Conservation (phyloP, 2,113 vertebrate species). For the Mormoops blainvillei region DNA sequence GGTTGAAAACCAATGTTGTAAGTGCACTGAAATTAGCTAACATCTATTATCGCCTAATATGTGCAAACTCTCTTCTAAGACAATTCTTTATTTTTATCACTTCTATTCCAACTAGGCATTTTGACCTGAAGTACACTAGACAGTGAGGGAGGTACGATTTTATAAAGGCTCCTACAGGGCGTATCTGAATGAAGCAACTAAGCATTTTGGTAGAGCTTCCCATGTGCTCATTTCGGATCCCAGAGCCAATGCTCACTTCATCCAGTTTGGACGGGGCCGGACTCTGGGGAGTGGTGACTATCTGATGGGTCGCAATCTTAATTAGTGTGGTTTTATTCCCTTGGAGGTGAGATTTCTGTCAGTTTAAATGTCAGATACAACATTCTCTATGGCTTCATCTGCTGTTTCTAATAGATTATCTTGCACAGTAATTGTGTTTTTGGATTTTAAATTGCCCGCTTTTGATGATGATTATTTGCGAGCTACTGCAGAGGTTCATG, state of each 20-base stretch:
- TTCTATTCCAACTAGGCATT: neutral
- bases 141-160: neutral
- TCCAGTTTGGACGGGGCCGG: neutral
- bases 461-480: neutral
- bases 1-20: neutral
- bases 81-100: neutral
- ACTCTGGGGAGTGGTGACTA: neutral
- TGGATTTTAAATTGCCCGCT: neutral
- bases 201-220: neutral
- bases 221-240: fast-evolving
- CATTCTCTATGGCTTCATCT: neutral
- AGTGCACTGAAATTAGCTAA: neutral
- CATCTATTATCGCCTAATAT: no score
- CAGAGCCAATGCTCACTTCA: neutral
- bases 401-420: neutral
- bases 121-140: neutral
- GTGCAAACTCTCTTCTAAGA: neutral
- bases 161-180: neutral
- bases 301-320: no score
- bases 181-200: neutral
- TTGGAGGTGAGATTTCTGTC: neutral
- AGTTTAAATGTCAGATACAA: neutral
- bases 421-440: neutral
- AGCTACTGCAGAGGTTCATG: neutral
- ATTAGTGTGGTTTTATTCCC: neutral